These are phyloP conservation scores for Probosciger aterrimus DNA, from an alignment of 2,113 vertebrate species.

Conservation along the genomic window DNA sequence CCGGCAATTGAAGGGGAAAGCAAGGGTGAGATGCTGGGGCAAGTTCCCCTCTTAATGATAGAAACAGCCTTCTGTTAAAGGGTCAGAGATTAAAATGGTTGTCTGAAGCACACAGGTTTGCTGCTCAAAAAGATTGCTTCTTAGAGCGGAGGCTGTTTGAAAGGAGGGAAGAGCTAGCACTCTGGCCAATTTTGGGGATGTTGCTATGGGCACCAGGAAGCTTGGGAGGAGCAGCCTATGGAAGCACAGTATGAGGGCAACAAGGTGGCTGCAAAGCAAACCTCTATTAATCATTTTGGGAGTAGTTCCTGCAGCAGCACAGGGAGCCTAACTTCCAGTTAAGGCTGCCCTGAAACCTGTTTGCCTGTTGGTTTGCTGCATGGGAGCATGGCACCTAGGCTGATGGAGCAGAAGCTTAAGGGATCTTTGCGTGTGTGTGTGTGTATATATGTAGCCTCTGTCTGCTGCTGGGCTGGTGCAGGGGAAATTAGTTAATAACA, in stretches of 20 bases:
- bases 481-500: neutral
- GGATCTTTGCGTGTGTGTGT: neutral
- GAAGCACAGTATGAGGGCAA: neutral
- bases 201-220: neutral
- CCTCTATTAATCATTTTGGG: neutral
- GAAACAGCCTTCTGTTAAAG: neutral
- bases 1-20: neutral
- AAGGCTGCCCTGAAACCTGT: neutral
- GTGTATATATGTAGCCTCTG: no score
- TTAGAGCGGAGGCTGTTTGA: neutral
- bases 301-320: neutral
- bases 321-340: neutral
- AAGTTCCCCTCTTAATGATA: neutral
- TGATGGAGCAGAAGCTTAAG: neutral
- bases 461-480: neutral
- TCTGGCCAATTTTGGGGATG: neutral
- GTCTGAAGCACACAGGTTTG: neutral
- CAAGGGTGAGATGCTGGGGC: fast-evolving
- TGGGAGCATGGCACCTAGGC: fast-evolving
- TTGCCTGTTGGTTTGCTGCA: neutral
- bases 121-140: neutral
- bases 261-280: neutral
- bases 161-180: neutral
- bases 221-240: fast-evolving
- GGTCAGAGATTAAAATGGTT: neutral